Evolutionary conservation across 2,113 vertebrate species (phyloP).

Genomic region (Pungitius pungitius): DNA sequence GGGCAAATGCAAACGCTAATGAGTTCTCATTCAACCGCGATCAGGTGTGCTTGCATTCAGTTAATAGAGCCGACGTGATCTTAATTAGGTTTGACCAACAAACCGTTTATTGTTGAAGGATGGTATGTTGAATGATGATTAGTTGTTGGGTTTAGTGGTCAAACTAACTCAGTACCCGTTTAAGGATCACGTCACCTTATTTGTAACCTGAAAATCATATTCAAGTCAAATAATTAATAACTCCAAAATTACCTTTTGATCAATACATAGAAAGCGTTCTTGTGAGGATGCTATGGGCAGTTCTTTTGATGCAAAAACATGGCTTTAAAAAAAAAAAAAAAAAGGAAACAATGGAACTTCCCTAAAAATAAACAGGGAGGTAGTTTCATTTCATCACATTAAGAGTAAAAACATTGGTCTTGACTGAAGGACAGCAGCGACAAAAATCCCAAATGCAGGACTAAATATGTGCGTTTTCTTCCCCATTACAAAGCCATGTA

Average conservation of each 20-base stretch:
- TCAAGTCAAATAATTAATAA: background rate
- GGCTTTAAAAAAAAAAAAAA: background rate
- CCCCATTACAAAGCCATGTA: background rate
- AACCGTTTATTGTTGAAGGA: background rate
- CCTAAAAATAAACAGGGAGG: background rate
- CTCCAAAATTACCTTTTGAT: background rate
- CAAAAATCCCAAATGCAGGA: background rate
- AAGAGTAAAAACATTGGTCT: conserved; percentile 4
- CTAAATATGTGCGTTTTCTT: background rate
- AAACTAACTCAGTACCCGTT: background rate
- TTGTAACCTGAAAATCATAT: background rate
- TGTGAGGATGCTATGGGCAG: conserved; percentile 5
- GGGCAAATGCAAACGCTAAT: conserved; percentile 52
- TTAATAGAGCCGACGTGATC: conserved; percentile 27
- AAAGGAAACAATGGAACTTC: conserved; percentile 4
- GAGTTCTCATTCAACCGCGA: conserved; percentile 38
- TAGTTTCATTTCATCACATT: conserved; percentile 13
- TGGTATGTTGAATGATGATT: background rate
- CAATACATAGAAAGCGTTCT: background rate
- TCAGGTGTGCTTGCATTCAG: conserved; percentile 45
- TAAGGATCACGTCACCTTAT: background rate
- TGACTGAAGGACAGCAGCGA: conserved; percentile 13
- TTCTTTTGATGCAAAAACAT: background rate
- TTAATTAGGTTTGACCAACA: conserved; percentile 28
- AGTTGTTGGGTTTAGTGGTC: background rate